Conservation (phyloP, 2,797 vertebrate genomes). For the Merluccius polli region DNA sequence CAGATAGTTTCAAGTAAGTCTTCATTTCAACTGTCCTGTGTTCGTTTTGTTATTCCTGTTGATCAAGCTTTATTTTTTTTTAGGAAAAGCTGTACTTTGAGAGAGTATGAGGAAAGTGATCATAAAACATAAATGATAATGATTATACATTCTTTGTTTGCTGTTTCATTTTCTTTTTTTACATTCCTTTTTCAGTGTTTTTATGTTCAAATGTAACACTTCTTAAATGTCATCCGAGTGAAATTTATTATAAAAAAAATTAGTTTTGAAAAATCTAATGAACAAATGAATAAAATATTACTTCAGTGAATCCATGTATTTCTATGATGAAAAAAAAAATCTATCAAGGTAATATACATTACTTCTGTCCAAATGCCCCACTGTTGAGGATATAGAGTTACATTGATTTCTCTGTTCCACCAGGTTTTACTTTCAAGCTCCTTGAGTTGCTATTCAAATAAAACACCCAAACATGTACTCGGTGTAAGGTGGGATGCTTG, state of each 20-base stretch:
- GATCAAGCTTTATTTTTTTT: constrained; percentile 76
- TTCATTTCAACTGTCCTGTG: constrained; percentile 71
- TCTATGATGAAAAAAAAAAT: constrained; percentile 37
- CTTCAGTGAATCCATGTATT: constrained; percentile 46
- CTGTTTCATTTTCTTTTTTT: constrained; percentile 40
- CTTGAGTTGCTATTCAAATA: background rate
- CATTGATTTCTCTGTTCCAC: background rate
- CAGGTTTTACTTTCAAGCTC: background rate
- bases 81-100: constrained; percentile 73
- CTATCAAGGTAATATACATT: constrained; percentile 27
- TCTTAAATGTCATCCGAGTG: constrained; percentile 60
- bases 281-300: constrained; percentile 55
- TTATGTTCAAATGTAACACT: constrained; percentile 60
- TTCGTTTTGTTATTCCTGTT: constrained; percentile 72
- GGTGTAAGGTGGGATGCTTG: background rate
- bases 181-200: constrained; percentile 58
- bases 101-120: constrained; percentile 69
- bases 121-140: constrained; percentile 69
- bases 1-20: constrained; percentile 52
- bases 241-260: constrained; percentile 53
- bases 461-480: background rate
- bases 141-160: constrained; percentile 62
- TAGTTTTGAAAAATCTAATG: constrained; percentile 63
- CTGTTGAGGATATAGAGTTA: background rate
- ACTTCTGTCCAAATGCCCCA: background rate